Evolutionary conservation across 2,888 invertebrate genomes (phyloP).

Genomic region (Cyaniris semiargus): DNA sequence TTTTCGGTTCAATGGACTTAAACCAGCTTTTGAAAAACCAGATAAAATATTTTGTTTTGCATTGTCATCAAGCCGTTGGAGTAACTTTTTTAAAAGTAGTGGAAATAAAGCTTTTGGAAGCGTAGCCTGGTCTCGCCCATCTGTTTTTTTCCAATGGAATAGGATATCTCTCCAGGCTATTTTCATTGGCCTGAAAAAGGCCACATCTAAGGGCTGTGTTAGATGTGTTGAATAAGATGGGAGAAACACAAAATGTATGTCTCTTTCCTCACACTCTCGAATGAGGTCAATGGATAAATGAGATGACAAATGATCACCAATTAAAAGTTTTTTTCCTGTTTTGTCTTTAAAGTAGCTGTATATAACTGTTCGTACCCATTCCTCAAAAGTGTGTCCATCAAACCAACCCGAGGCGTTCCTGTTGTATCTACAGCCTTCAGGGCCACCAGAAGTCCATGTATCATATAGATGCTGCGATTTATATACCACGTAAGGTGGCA

Average conservation of each 20-base stretch:
- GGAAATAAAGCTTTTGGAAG: conserved; percentile 28
- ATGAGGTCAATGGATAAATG: conserved; percentile 47
- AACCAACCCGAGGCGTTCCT: conserved; percentile 56
- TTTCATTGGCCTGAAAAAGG: conserved; percentile 1
- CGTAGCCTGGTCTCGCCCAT: not conserved
- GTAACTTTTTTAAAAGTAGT: not conserved
- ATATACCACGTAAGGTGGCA: conserved; percentile 60
- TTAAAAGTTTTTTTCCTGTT: conserved; percentile 50
- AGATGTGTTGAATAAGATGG: conserved; percentile 43
- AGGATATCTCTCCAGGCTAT: conserved; percentile 31
- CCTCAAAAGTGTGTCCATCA: conserved; percentile 50
- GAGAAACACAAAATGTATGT: conserved; percentile 51
- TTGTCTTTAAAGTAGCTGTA: conserved; percentile 44
- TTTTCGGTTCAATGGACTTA: conserved; percentile 19
- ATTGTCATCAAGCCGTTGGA: conserved; percentile 6
- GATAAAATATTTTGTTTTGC: conserved; percentile 24
- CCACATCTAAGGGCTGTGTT: conserved; percentile 38
- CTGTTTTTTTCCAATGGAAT: conserved; percentile 28
- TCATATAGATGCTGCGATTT: conserved; percentile 56
- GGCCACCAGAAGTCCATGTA: conserved; percentile 58
- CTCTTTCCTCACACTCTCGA: conserved; percentile 48
- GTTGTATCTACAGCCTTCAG: conserved; percentile 52
- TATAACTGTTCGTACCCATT: conserved; percentile 48
- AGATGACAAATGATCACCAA: conserved; percentile 55
- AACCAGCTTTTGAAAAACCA: conserved; percentile 24